Percentiles rank a stretch among this genome's conserved stretches.
phyloP scores from a whole-genome alignment of 2,113 vertebrate species.

The Tupaia chinensis region DNA sequence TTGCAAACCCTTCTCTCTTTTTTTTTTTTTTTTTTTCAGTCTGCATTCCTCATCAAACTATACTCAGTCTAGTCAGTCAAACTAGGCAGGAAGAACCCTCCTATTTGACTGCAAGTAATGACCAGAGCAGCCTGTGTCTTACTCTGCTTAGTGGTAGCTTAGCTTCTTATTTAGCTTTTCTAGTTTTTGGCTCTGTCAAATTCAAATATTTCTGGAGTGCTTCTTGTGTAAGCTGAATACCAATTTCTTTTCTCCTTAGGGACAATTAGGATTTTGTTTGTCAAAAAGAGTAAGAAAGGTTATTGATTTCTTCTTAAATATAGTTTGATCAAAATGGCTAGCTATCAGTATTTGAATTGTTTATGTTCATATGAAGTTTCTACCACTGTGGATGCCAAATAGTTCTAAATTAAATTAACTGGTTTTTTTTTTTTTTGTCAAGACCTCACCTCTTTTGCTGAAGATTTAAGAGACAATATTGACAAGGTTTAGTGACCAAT shows the following conservation, averaged over 20 bases:
- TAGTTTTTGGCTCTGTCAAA: not conserved
- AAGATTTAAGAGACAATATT: not conserved
- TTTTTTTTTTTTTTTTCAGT: not conserved
- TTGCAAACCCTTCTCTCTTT: constrained; percentile 3
- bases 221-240: not conserved
- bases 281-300: not conserved
- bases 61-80: not conserved
- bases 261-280: not conserved
- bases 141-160: not conserved
- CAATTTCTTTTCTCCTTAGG: not conserved
- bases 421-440: not conserved
- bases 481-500: not conserved
- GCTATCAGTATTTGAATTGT: constrained; percentile 6
- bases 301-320: constrained; percentile 4
- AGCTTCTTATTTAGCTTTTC: not conserved
- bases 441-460: not conserved
- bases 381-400: not conserved
- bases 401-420: constrained; percentile 27
- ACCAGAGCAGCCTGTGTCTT: not conserved
- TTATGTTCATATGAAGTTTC: not conserved
- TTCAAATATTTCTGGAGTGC: constrained; percentile 48
- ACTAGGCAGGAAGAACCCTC: not conserved
- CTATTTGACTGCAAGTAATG: not conserved
- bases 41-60: constrained; percentile 56
- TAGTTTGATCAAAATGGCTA: not conserved